phyloP scores from a whole-genome alignment of 2,797 vertebrate species.

The Telmatherina bonti region DNA sequence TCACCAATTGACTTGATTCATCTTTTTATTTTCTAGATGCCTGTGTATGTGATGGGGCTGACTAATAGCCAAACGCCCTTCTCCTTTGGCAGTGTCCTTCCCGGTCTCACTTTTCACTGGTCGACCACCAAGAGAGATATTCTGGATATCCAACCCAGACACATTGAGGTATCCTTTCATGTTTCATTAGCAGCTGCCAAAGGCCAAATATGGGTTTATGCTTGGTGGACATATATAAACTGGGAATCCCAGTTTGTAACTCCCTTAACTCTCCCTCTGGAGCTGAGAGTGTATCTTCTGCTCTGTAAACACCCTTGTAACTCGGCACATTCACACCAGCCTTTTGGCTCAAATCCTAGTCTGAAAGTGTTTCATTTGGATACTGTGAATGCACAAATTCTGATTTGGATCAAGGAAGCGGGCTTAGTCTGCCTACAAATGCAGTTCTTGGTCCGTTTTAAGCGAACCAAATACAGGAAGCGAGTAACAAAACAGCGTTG shows the following conservation, averaged over 20 bases:
- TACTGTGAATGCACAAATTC: too few species aligned
- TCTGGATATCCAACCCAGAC: constrained; percentile 89
- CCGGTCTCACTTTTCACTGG: constrained; percentile 93
- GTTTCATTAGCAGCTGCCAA: constrained; percentile 11
- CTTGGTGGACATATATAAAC: background rate
- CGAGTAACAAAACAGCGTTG: too few species aligned
- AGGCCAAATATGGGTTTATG: background rate
- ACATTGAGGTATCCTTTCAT: constrained; percentile 86
- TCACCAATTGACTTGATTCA: background rate
- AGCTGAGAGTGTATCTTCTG: background rate
- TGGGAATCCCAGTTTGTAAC: background rate
- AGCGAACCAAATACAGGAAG: too few species aligned
- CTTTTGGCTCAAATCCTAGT: too few species aligned
- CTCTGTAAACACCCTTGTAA: background rate
- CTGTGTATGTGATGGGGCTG: constrained; percentile 93
- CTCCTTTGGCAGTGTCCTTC: constrained; percentile 91
- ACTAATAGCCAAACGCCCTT: constrained; percentile 94
- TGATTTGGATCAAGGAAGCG: too few species aligned
- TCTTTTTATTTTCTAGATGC: constrained; percentile 85
- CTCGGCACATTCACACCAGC: too few species aligned
- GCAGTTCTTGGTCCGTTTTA: too few species aligned
- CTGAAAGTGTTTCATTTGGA: too few species aligned
- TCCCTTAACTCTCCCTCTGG: background rate
- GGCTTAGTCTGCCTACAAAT: too few species aligned
- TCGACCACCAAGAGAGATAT: constrained; percentile 93